A percentile compares a stretch with the other conserved stretches of the same genome.
Conservation (phyloP, 1,140 invertebrate species). For the Idris sp. region DNA sequence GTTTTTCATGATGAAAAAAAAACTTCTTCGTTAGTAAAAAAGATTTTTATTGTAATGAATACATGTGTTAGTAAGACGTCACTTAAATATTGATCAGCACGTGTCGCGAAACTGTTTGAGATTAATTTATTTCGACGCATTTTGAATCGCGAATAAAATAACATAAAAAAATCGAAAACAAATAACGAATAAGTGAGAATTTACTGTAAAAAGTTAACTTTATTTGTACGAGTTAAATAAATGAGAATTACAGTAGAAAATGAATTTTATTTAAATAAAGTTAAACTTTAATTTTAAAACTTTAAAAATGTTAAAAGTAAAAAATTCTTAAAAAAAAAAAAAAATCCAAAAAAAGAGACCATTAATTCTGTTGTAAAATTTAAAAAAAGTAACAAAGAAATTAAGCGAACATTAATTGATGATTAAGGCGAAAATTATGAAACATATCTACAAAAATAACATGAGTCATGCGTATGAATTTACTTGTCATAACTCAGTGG, state of each 20-base stretch:
- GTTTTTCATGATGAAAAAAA: too few relatives aligned
- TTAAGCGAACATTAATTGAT: conserved; percentile 5
- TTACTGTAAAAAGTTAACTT: conserved; percentile 3
- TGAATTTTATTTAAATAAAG: too few relatives aligned
- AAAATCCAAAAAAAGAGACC: too few relatives aligned
- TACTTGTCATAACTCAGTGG: conserved; percentile 46
- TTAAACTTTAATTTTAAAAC: too few relatives aligned
- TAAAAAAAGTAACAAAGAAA: conserved; percentile 4
- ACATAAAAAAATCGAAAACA: too few relatives aligned
- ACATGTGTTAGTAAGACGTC: conserved; percentile 21
- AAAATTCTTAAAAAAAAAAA: too few relatives aligned
- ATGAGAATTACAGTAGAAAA: too few relatives aligned
- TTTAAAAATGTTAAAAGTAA: too few relatives aligned
- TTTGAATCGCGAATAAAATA: too few relatives aligned
- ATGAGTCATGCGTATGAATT: conserved; percentile 45
- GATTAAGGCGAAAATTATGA: conserved; percentile 33
- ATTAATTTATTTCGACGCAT: conserved; percentile 18
- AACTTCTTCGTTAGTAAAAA: not conserved
- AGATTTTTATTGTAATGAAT: conserved; percentile 10
- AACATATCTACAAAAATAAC: conserved; percentile 34
- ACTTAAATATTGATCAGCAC: conserved; percentile 35
- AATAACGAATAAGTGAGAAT: too few relatives aligned
- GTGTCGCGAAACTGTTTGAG: conserved; percentile 2
- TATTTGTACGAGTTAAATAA: too few relatives aligned
- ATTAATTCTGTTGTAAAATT: not conserved